Evolutionary conservation across 2,113 vertebrate genomes (phyloP).

Genomic region (cat (Felis catus)): DNA sequence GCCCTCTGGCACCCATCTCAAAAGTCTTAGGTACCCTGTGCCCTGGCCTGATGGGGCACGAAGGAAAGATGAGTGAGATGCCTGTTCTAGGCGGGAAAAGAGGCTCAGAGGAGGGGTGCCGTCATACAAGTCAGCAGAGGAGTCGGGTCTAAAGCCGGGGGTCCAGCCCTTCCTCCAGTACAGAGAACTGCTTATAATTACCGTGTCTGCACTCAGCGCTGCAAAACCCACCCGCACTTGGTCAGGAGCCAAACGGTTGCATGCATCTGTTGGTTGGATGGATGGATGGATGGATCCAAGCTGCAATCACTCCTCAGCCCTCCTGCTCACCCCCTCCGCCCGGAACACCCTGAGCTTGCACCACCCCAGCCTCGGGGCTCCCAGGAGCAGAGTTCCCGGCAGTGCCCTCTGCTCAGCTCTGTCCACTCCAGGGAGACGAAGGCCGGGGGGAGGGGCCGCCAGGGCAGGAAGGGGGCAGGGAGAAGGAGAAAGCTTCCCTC

Average conservation of each 20-base stretch:
- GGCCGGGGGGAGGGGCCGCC: not conserved
- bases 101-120: not conserved
- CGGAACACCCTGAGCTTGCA: not conserved
- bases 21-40: not conserved
- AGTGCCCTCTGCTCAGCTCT: not conserved
- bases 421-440: not conserved
- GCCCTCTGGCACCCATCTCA: not conserved
- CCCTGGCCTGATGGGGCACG: not conserved
- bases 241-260: not conserved
- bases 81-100: no score
- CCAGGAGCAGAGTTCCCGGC: not conserved
- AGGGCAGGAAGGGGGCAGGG: not conserved
- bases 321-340: not conserved
- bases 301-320: not conserved
- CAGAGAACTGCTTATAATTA: fast-evolving
- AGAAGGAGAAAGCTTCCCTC: not conserved
- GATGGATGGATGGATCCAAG: not conserved
- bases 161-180: not conserved
- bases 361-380: not conserved
- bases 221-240: not conserved
- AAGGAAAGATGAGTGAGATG: fast-evolving
- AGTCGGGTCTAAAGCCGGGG: not conserved
- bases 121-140: not conserved
- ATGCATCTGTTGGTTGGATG: not conserved
- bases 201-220: fast-evolving